A percentile compares a stretch with the other conserved stretches of the same genome.
Conservation (phyloP, 2,888 invertebrate species). For the Petrolisthes cinctipes region DNA sequence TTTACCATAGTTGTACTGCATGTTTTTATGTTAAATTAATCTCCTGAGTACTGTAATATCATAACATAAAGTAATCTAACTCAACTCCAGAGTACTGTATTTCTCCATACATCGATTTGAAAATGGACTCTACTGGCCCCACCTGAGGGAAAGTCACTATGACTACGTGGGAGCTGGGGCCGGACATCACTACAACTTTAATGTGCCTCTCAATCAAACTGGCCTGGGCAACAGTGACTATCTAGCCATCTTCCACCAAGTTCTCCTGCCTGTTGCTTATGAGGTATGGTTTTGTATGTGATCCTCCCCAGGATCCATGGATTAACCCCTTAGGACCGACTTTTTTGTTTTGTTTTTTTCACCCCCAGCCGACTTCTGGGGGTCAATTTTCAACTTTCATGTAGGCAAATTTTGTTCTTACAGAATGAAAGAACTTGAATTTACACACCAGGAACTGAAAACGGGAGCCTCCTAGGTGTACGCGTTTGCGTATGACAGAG, state of each 20-base stretch:
- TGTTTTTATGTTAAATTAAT: neutral
- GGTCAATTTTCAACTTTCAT: too few species aligned
- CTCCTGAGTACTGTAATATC: neutral
- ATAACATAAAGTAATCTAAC: too few species aligned
- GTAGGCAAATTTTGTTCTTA: too few species aligned
- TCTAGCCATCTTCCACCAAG: conserved; percentile 86
- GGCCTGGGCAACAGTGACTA: conserved; percentile 91
- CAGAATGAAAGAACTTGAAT: too few species aligned
- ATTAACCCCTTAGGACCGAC: too few species aligned
- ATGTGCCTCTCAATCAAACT: conserved; percentile 89
- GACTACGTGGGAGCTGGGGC: conserved; percentile 83
- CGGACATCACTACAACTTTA: conserved; percentile 89
- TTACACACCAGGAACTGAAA: too few species aligned
- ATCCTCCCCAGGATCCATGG: too few species aligned
- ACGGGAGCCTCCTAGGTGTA: too few species aligned
- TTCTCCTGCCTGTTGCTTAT: conserved; percentile 86
- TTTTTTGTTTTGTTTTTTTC: too few species aligned
- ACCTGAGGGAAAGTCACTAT: conserved; percentile 89
- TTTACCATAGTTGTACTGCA: too few species aligned
- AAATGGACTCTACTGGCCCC: conserved; percentile 94
- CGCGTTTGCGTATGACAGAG: too few species aligned
- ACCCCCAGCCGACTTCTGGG: too few species aligned
- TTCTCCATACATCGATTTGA: conserved; percentile 98
- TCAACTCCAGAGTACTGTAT: conserved; percentile 84
- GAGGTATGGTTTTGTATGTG: conserved; percentile 75